phyloP scores from a whole-genome alignment of 2,113 vertebrate genomes.

The Tetrao urogallus region DNA sequence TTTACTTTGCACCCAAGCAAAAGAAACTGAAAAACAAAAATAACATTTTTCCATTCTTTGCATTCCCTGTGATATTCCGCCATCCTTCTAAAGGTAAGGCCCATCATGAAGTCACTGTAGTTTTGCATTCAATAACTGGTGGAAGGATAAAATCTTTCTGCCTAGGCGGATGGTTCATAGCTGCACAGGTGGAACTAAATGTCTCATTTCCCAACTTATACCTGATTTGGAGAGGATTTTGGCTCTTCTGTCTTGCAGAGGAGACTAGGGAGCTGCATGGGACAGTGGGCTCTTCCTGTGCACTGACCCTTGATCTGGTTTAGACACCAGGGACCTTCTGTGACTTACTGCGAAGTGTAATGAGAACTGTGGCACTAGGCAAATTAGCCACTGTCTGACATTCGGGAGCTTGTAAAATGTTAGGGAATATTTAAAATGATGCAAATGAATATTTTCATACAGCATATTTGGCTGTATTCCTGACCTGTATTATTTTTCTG shows the following conservation, averaged over 20 bases:
- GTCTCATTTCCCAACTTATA: background rate
- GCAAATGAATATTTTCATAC: conserved; percentile 68
- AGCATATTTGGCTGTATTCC: conserved; percentile 58
- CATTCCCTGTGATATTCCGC: conserved; percentile 10
- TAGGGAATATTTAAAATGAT: conserved; percentile 73
- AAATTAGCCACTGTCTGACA: conserved; percentile 67
- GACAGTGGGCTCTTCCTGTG: background rate
- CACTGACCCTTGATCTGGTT: conserved; percentile 44
- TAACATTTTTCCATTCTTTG: conserved; percentile 29
- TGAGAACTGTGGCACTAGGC: conserved; percentile 11
- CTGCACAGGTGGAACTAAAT: background rate
- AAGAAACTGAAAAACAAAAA: conserved; percentile 55
- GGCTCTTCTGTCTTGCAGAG: background rate
- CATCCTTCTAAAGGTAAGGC: background rate
- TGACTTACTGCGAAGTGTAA: conserved; percentile 53
- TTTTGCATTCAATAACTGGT: conserved; percentile 33
- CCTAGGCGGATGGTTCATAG: background rate
- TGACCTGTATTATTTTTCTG: conserved; percentile 49
- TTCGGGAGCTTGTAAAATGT: conserved; percentile 61
- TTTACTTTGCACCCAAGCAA: conserved; percentile 57
- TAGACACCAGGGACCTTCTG: conserved; percentile 50
- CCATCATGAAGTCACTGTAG: background rate
- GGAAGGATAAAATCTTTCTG: conserved; percentile 3
- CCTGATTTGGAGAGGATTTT: background rate
- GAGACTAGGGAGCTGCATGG: background rate